Evolutionary conservation across 1,140 invertebrate genomes (phyloP), one percentile per base, ranked within the genome.

Genomic region (Drosophila ogumai): DNA sequence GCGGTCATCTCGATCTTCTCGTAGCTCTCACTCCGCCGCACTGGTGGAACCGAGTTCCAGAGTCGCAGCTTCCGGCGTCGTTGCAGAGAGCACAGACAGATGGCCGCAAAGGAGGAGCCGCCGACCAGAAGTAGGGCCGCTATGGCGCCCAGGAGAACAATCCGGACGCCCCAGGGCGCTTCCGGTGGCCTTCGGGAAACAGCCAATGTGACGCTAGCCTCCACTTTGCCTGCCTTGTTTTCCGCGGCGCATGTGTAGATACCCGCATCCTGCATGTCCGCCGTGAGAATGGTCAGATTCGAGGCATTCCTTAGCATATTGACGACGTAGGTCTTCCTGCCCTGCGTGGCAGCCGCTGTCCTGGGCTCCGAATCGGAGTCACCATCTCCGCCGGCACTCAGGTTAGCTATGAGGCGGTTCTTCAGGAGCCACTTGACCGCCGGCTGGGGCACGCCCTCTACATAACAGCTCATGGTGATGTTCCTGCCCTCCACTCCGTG

Each of bases 1-100:
- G 86, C 64, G n/a, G 91, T 95, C 93, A 96, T 94, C 85, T 96
- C 95, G 66, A 96, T 96, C 93, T 96, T 96, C 90, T 96, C 96
- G 81, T 96, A 96, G 91, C 94, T 95, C 77, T 96, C 95, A 43
- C 94, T 94, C 46, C 94, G 93, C 3, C 82, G 47, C n/a, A 81
- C 81, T 9, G 86, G 79, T 8, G 91, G 91, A 52, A 91, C 87
- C n/a, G 79, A 86, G 75, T 87, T 90, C 91, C 82, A 92, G 8
- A 93, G 63, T 6, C 93, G 85, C 66, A 92, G 85, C 49, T 91
- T 93, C 32, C 86, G 74, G 38, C 91, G 86, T 40, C 93, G 91
- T 4, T 93, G 91, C 91, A 95, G 79, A 78, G 94, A 82, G 82
- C 92, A 95, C 86, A 95, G 93, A 92, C 94, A 95, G 91, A 93